phyloP scores from a whole-genome alignment of 2,797 vertebrate species.

The Scarus forsteni region DNA sequence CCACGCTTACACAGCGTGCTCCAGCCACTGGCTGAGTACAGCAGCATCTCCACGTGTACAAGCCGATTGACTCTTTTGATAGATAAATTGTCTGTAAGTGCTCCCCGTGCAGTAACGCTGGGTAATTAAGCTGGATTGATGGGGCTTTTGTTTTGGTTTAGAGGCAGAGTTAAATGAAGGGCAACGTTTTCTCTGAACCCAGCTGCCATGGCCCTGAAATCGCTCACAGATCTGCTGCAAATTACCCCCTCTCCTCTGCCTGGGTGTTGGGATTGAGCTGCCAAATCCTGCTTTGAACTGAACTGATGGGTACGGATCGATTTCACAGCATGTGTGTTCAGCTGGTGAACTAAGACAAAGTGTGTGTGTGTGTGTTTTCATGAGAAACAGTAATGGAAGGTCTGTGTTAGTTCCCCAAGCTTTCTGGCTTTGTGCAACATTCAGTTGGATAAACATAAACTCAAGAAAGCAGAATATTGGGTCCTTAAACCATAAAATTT shows the following conservation, averaged over 20 bases:
- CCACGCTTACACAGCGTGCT: background rate
- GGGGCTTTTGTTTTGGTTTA: conserved; percentile 71
- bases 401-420: too few relatives aligned
- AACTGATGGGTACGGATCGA: conserved; percentile 52
- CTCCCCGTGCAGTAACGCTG: conserved; percentile 50
- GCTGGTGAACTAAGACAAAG: conserved; percentile 28
- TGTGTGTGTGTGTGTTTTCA: background rate
- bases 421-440: too few relatives aligned
- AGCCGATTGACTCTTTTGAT: conserved; percentile 54
- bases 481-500: too few relatives aligned
- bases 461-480: too few relatives aligned
- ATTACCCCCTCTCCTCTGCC: conserved; percentile 46
- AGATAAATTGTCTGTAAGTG: conserved; percentile 70
- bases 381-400: too few relatives aligned
- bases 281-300: conserved; percentile 55
- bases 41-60: conserved; percentile 6
- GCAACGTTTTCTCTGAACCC: conserved; percentile 55
- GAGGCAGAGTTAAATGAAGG: conserved; percentile 73
- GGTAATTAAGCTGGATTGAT: conserved; percentile 75
- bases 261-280: conserved; percentile 20
- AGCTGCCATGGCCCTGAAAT: conserved; percentile 37
- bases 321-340: conserved; percentile 54
- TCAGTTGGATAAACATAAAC: too few relatives aligned
- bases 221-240: conserved; percentile 45
- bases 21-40: conserved; percentile 35